phyloP scores from a whole-genome alignment of 2,888 invertebrate genomes.

The Carterocephalus palaemon region DNA sequence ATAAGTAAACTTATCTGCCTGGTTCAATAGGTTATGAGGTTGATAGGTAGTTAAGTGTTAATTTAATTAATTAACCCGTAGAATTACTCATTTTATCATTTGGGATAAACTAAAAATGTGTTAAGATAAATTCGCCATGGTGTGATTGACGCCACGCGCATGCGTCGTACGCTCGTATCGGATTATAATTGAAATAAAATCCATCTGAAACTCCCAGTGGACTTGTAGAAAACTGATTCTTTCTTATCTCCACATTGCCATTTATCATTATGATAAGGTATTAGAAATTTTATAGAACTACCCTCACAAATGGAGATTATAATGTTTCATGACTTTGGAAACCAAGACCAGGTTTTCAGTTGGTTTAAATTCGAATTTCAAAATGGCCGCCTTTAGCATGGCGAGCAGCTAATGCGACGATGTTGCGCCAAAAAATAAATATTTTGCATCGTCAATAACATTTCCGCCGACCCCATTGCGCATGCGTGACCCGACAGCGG shows the following conservation, averaged over 20 bases:
- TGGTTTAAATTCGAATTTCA: conserved; percentile 29
- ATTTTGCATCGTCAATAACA: conserved; percentile 77
- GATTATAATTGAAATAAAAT: conserved; percentile 78
- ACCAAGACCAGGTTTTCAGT: not conserved
- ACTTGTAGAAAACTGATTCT: conserved; percentile 39
- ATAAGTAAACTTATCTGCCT: too few species aligned
- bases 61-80: too few species aligned
- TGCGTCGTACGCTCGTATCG: conserved; percentile 54
- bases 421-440: conserved; percentile 69
- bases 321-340: not conserved
- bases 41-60: too few species aligned
- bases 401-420: conserved; percentile 38
- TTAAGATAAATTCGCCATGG: conserved; percentile 37
- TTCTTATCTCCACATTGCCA: conserved; percentile 14
- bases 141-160: conserved; percentile 58
- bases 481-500: conserved; percentile 58
- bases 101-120: too few species aligned
- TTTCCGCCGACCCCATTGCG: conserved; percentile 48
- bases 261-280: conserved; percentile 14
- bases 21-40: too few species aligned
- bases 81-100: too few species aligned
- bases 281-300: too few species aligned
- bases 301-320: too few species aligned
- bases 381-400: conserved; percentile 37
- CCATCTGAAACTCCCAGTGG: conserved; percentile 55